Percentiles rank a stretch among this genome's conserved stretches.
Evolutionary conservation across 2,113 vertebrate genomes (phyloP).

Genomic region (Hippoglossus stenolepis): DNA sequence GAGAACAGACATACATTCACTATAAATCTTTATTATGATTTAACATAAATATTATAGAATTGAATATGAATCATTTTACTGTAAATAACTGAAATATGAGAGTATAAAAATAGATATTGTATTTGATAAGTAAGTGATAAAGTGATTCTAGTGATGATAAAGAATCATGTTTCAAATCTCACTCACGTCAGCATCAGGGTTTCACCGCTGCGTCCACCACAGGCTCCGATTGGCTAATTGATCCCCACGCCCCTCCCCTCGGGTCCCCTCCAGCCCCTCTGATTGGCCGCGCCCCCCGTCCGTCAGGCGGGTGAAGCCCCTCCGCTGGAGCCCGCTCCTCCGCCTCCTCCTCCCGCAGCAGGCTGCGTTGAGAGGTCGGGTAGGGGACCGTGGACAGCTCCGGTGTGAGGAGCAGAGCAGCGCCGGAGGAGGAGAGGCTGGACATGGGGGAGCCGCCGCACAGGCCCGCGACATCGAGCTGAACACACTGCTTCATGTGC

Average conservation of each 20-base stretch:
- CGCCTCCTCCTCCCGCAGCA: conserved; percentile 71
- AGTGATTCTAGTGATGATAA: too few relatives aligned
- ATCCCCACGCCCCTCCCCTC: conserved; percentile 8
- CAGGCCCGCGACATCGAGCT: conserved; percentile 84
- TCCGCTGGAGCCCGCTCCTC: conserved; percentile 2
- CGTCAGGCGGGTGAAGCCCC: background rate
- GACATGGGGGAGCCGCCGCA: conserved; percentile 88
- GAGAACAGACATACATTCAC: background rate
- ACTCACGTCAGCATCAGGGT: background rate
- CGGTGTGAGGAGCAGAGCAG: conserved; percentile 84
- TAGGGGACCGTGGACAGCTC: conserved; percentile 90
- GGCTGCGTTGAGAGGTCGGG: conserved; percentile 84
- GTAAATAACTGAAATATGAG: too few relatives aligned
- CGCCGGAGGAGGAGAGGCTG: conserved; percentile 89
- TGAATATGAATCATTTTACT: too few relatives aligned
- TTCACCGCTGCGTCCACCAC: background rate
- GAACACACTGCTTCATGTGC: conserved; percentile 17
- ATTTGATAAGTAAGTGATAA: too few relatives aligned
- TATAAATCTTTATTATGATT: background rate
- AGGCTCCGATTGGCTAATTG: conserved; percentile 49
- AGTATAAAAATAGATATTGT: too few relatives aligned
- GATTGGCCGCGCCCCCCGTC: conserved; percentile 21
- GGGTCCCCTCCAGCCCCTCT: rapidly evolving
- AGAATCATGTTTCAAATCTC: background rate
- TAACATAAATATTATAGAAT: background rate